A percentile compares a stretch with the other conserved stretches of the same genome.
phyloP scores from a whole-genome alignment of 2,797 vertebrate genomes.

The Microctenopoma lineatum region DNA sequence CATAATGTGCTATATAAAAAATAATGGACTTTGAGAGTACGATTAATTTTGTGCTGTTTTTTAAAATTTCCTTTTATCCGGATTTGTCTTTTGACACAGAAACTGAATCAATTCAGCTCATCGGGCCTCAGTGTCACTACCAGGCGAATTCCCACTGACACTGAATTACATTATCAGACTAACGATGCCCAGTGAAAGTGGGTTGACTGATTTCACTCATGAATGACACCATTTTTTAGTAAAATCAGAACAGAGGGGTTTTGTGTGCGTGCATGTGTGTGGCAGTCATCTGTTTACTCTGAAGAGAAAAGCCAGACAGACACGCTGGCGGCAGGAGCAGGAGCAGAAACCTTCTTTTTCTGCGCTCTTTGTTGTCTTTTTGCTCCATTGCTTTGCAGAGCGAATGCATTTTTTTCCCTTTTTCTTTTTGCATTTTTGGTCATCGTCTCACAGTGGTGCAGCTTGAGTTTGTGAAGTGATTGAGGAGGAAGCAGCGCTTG shows the following conservation, averaged over 20 bases:
- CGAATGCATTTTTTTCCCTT: background rate
- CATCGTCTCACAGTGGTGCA: background rate
- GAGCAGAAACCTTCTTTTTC: background rate
- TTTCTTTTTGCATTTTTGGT: constrained; percentile 4
- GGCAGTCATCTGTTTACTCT: constrained; percentile 63
- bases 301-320: constrained; percentile 50
- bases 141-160: constrained; percentile 38
- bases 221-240: constrained; percentile 71
- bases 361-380: constrained; percentile 2
- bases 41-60: no score
- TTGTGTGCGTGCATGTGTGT: constrained; percentile 25
- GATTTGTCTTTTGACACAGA: constrained; percentile 21
- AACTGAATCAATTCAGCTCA: constrained; percentile 25
- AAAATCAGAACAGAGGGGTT: constrained; percentile 62
- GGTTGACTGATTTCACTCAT: constrained; percentile 72
- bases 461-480: background rate
- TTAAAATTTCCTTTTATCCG: background rate
- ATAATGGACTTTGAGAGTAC: no score
- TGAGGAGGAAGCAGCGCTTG: constrained; percentile 9
- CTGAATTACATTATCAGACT: constrained; percentile 57
- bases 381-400: background rate
- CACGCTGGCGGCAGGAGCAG: constrained; percentile 30
- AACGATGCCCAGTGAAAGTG: constrained; percentile 65
- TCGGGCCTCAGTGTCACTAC: constrained; percentile 25
- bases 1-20: no score